These are phyloP conservation scores for Hephaestus fuliginosus DNA, from an alignment of 2,797 vertebrate genomes.

Conservation along the genomic window DNA sequence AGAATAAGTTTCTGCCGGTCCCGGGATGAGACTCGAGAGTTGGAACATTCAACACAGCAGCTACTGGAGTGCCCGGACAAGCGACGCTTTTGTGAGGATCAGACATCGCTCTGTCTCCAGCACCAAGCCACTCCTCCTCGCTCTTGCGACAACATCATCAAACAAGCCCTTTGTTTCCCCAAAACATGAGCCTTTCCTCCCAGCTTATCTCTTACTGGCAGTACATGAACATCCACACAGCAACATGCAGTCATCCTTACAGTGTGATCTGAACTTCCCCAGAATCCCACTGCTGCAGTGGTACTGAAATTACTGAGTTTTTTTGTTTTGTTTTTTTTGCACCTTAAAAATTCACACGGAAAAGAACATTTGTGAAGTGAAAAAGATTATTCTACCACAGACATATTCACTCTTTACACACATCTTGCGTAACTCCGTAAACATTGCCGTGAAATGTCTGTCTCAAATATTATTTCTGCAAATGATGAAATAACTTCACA, in stretches of 20 bases:
- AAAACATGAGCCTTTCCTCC: slow-evolving; percentile 19
- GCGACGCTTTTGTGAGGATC: slow-evolving; percentile 36
- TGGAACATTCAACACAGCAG: neutral
- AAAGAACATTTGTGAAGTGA: neutral
- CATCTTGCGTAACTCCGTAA: neutral
- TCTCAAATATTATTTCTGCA: neutral
- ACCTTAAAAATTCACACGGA: neutral
- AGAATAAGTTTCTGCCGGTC: neutral
- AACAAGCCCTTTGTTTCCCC: slow-evolving; percentile 52
- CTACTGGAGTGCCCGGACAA: slow-evolving; percentile 24
- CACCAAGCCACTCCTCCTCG: neutral
- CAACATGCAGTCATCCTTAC: neutral
- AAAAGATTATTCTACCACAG: neutral
- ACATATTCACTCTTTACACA: neutral
- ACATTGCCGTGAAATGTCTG: neutral
- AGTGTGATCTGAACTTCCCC: neutral
- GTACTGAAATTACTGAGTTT: too few relatives aligned
- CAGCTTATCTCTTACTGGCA: slow-evolving; percentile 23
- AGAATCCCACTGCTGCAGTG: neutral
- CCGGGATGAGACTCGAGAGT: neutral
- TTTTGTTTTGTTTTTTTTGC: too few relatives aligned
- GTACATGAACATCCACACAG: slow-evolving; percentile 20
- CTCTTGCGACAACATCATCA: slow-evolving; percentile 29
- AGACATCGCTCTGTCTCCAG: slow-evolving; percentile 5
- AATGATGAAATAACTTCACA: neutral